phyloP scores from a whole-genome alignment of 37 sponge, comb jelly and placozoan species.

The Aplysina aerophoba region DNA sequence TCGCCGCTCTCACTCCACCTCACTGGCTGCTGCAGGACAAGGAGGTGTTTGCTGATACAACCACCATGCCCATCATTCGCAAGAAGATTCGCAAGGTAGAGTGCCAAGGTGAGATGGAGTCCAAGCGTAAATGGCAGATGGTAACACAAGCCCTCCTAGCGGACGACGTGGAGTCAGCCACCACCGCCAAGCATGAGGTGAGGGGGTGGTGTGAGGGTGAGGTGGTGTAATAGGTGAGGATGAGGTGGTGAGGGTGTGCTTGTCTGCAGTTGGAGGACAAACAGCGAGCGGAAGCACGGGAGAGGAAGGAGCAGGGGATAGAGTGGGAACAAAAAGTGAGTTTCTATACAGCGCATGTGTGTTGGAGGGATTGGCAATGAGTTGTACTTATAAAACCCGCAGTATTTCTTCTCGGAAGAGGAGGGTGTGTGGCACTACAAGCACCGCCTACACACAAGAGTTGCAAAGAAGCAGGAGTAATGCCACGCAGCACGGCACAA shows the following conservation, averaged over 20 bases:
- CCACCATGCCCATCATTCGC: slow-evolving; percentile 69
- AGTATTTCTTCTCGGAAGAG: slow-evolving; percentile 73
- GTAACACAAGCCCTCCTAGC: slow-evolving; percentile 78
- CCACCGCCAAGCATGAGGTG: slow-evolving; percentile 85
- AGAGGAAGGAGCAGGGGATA: slow-evolving; percentile 77
- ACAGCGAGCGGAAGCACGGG: slow-evolving; percentile 80
- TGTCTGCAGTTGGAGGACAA: slow-evolving; percentile 81
- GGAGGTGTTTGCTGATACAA: slow-evolving; percentile 89
- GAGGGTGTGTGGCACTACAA: slow-evolving; percentile 74
- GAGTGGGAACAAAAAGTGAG: slow-evolving; percentile 81
- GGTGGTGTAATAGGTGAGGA: neutral
- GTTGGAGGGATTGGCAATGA: neutral
- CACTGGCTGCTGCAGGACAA: slow-evolving; percentile 64
- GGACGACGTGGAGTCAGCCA: slow-evolving; percentile 83
- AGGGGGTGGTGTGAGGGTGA: no score
- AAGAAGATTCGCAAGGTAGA: slow-evolving; percentile 85
- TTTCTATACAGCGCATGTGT: neutral
- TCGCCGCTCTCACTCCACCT: no score
- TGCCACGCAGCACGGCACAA: no score
- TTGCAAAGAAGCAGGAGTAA: neutral
- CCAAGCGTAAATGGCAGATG: slow-evolving; percentile 78
- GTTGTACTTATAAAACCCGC: neutral
- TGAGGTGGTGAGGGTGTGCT: neutral
- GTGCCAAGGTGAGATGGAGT: slow-evolving; percentile 76
- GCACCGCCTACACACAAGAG: slow-evolving; percentile 26